Base-by-base conservation (phyloP, 92 coral and sea anemone genomes). In the Pocillopora grandis region DNA sequence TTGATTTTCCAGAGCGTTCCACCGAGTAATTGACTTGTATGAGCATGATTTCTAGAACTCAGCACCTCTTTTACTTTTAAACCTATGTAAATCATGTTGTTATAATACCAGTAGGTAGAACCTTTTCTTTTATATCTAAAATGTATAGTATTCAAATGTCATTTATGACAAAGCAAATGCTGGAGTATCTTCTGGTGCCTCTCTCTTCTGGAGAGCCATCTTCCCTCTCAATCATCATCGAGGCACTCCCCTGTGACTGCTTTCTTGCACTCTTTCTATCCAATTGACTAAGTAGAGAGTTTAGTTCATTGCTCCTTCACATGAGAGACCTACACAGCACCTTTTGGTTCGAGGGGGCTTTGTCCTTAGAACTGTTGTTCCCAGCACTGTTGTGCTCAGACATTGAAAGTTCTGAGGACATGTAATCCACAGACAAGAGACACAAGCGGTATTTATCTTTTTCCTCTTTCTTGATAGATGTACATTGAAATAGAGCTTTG, bases 111-210 rank as follows among this genome's bases (percentile, higher is more conserved):
- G 31, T 27, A 27, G 31, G 31, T 27, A 0, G 31, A 27, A 27
- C 31, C 0, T 27, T 27, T 27, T 27, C 31, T 27, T 27, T 27
- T 27, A 0, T 27, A 27, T 27, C 31, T 27, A 27, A 27, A 27
- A 27, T 27, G 31, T 27, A 27, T 27, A 27, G 31, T 27, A 27
- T 27, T 27, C 31, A 27, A 27, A 27, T 27, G 31, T 60, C 12
- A 4, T 19, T 10, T 11, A 11, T 60, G 64, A 60, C 64, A 60
- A 60, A 10, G 76, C 76, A 69, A 68, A 69, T 80, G 70, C 35
- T 73, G 87, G 75, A 83, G 87, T 75, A 62, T 83, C 80, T 37
- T 83, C 87, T 83, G 87, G 80, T 83, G 87, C 87, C 77, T 59
- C 62, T 57, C 87, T 21, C 21, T 21, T 21, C 21, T 19, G 79